Conservation (phyloP, 2,113 vertebrate species). For the Catharus fuscescens region DNA sequence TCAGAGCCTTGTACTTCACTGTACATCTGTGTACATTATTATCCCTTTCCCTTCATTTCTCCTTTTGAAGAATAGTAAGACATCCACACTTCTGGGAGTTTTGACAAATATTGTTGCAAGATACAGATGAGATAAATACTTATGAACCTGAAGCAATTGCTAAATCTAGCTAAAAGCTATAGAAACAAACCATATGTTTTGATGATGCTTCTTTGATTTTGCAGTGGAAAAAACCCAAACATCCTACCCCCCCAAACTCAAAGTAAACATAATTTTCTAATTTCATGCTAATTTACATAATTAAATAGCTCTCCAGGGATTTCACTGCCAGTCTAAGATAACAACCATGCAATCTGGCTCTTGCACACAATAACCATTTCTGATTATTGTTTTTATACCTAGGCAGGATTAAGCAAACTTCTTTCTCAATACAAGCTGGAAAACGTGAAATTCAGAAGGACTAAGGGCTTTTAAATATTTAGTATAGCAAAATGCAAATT, state of each 20-base stretch:
- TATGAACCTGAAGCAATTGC: neutral
- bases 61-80: neutral
- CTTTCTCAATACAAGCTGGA: neutral
- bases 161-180: neutral
- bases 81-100: neutral
- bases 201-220: neutral
- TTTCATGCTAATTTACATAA: neutral
- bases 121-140: neutral
- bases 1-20: neutral
- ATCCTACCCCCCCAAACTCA: neutral
- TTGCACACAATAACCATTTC: neutral
- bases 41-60: neutral
- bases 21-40: neutral
- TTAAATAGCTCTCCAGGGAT: neutral
- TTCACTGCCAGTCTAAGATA: conserved; percentile 5
- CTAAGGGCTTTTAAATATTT: neutral
- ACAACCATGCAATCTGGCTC: neutral
- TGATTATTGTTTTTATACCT: neutral
- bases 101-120: neutral
- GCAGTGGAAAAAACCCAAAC: neutral
- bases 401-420: neutral
- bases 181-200: neutral
- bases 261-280: neutral
- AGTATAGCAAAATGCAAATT: neutral
- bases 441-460: neutral